phyloP scores from a whole-genome alignment of 2,797 vertebrate genomes.

The Miichthys miiuy region DNA sequence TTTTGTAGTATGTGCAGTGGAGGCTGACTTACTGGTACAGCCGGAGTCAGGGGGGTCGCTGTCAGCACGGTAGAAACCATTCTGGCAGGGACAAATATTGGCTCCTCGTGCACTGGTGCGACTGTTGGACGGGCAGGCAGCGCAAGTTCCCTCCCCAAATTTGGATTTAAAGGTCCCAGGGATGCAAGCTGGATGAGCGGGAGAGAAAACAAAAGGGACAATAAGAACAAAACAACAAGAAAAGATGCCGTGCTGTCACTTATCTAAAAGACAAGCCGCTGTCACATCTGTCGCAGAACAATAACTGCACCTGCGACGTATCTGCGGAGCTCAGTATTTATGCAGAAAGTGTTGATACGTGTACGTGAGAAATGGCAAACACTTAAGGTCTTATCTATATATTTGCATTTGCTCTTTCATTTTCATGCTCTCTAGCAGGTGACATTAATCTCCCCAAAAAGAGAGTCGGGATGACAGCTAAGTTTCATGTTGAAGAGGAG shows the following conservation, averaged over 20 bases:
- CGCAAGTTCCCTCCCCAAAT: slow-evolving; percentile 92
- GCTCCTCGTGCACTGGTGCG: slow-evolving; percentile 89
- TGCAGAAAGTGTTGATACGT: slow-evolving; percentile 24
- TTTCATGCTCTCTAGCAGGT: slow-evolving; percentile 48
- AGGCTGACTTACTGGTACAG: slow-evolving; percentile 93
- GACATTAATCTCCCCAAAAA: slow-evolving; percentile 76
- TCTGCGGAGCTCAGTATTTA: slow-evolving; percentile 44
- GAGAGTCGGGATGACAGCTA: slow-evolving; percentile 63
- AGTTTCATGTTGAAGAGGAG: slow-evolving; percentile 72
- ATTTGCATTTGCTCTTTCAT: slow-evolving; percentile 68
- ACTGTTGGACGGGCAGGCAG: slow-evolving; percentile 93
- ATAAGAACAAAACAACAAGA: slow-evolving; percentile 44
- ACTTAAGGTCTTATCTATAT: slow-evolving; percentile 68
- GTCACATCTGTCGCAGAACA: slow-evolving; percentile 57
- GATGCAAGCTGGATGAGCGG: slow-evolving; percentile 86
- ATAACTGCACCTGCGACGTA: slow-evolving; percentile 35
- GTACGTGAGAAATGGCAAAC: slow-evolving; percentile 34
- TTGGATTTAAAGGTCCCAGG: slow-evolving; percentile 95
- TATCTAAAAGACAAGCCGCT: slow-evolving; percentile 61
- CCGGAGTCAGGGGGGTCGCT: slow-evolving; percentile 90
- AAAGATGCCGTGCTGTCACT: slow-evolving; percentile 36
- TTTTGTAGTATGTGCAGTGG: not conserved
- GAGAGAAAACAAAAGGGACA: slow-evolving; percentile 35
- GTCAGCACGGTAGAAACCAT: slow-evolving; percentile 93
- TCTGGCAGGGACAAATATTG: slow-evolving; percentile 91